Base-by-base conservation (phyloP, 2,113 vertebrate genomes). In the Loxodonta africana region DNA sequence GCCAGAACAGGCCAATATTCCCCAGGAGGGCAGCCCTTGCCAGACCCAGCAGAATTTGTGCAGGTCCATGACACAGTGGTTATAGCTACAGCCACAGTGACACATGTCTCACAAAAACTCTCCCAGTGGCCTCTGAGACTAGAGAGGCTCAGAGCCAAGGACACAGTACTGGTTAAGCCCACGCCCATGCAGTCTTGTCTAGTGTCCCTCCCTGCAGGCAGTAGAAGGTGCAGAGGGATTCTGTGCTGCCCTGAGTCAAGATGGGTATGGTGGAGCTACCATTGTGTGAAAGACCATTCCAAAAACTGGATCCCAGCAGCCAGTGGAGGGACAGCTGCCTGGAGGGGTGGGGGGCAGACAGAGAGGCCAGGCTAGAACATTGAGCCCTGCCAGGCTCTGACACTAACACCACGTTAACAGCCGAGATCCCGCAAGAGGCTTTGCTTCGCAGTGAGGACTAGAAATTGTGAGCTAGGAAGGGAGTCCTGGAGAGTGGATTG, bases 291-390 rank as follows among this genome's bases (percentile, higher is more conserved):
- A 78, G 9, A 6, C 28, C 25, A 0, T 0, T 1, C n/a, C 78
- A 37, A 44, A 67, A 95, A 84, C 62, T 17, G 0, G 21, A 30
- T 15, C 10, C 1, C 7, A 10, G 18, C 28, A n/a, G 0, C 8
- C 1, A n/a, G n/a, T 2, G 1, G 8, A 51, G 21, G 5, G 17
- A 21, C 21, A 37, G 10, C 2, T 41, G 33, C 3, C 33, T 21
- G 23, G 20, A 0, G 0, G 8, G 6, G 10, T 5, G 6, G 23
- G 6, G 21, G n/a, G 3, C 30, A 8, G 33, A 51, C 28, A 8
- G 1, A 0, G 25, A 30, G 44, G 14, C 73, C 3, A 0, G 8
- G 17, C 1, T 37, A n/a, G 30, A 71, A 9, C 69, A n/a, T 33
- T 18, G 17, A 71, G 33, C 46, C 8, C 18, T 0, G 48, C 37